A percentile compares a stretch with the other conserved stretches of the same genome.
Conservation (phyloP, 2,113 vertebrate genomes). For the Cynopterus brachyotis region DNA sequence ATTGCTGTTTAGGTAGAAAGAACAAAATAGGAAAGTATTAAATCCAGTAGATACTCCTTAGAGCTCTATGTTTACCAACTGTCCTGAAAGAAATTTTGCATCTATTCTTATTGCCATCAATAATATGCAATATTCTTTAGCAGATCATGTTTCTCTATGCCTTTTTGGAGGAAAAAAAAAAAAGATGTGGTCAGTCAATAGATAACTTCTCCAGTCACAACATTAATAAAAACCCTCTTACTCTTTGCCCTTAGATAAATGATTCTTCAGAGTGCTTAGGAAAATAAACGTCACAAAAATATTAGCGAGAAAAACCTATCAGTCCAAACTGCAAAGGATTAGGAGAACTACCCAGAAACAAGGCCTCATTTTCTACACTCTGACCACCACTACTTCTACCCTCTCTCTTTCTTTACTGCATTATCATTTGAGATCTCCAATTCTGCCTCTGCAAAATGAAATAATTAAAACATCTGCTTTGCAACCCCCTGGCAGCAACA, state of each 20-base stretch:
- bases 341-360: background rate
- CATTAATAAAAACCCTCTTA: constrained; percentile 49
- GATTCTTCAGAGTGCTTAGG: background rate
- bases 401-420: background rate
- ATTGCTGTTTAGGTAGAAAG: background rate
- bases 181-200: background rate
- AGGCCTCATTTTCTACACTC: background rate
- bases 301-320: background rate
- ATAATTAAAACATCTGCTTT: background rate
- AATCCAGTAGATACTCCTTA: background rate
- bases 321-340: background rate
- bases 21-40: background rate
- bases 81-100: background rate
- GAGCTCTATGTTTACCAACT: background rate
- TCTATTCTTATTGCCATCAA: background rate
- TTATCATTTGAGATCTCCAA: background rate
- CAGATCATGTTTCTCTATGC: background rate
- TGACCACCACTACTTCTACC: background rate
- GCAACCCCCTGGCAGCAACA: background rate
- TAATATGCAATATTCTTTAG: background rate
- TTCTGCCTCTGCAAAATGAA: background rate
- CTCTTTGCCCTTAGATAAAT: constrained; percentile 33
- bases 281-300: constrained; percentile 52
- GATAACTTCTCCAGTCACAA: constrained; percentile 30
- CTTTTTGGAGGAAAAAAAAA: background rate